Evolutionary conservation across 2,888 invertebrate species (phyloP), one percentile per base, ranked within the genome.

Genomic region (Salticus scenicus): DNA sequence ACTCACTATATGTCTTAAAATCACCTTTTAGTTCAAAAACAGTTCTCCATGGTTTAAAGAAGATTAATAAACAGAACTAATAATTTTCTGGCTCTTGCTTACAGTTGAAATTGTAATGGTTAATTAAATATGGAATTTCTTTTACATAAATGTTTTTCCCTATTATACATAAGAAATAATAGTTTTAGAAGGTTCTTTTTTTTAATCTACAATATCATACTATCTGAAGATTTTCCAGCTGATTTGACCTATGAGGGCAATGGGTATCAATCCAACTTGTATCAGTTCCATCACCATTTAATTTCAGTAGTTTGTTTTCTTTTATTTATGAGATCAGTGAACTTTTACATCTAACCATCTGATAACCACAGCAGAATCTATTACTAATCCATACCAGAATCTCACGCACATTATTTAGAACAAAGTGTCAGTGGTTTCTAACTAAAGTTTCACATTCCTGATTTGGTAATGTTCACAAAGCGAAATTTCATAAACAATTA

Each of bases 41-140:
- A 2, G 24, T 72, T 30, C 72, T 28, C 72, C 31, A 72, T 51
- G 30, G 72, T 1, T 72, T 28, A 51, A 72, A 72, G 10, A 72
- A 8, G 17, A 72, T n/a, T 30, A 72, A 51, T 14, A 72, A n/a
- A n/a, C 27, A 72, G n/a, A 51, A 72, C 1, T 30, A 72, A 31
- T 51, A 72, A n/a, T 30, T 30, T 72, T 72, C 72, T 14, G 51
- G 72, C 1, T 51, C 7, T 72, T 72, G 27, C 1, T 72, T 17
- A 0, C 42, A 27, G 20, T 72, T 31, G 30, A 47, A 51, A 28
- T 30, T 51, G 12, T 51, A 51, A 8, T 51, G 72, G n/a, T 51
- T 72, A 1, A 72, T 30, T 17, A 72, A 51, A 20, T 51, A 72
- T 7, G 47, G 1, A 7, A 17, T 72, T 1, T 27, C 72, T 5